Percentiles rank a stretch among this genome's conserved stretches.
Conservation (phyloP, 1,140 invertebrate species). For the Telenomus remus region DNA sequence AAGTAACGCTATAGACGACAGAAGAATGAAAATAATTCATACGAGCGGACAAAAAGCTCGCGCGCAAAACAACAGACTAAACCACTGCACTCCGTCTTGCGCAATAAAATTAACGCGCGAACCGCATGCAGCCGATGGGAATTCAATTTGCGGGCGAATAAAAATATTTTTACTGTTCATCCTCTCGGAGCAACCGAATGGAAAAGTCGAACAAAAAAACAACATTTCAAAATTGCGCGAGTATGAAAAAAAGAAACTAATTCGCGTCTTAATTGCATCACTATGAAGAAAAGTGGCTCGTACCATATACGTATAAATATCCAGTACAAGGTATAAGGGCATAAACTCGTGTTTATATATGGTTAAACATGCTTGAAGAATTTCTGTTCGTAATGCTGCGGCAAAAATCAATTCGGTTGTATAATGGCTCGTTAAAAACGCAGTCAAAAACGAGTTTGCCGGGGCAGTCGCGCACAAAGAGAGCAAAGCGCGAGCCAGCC, state of each 20-base stretch:
- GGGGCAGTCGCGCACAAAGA: conserved; percentile 26
- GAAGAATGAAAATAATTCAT: conserved; percentile 47
- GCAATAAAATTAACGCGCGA: conserved; percentile 34
- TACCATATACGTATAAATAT: conserved; percentile 48
- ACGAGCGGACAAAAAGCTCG: conserved; percentile 19
- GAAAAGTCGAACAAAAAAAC: too few species aligned
- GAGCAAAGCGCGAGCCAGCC: conserved; percentile 19
- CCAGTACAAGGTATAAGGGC: conserved; percentile 40
- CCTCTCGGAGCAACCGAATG: conserved; percentile 22
- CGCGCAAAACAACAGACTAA: conserved; percentile 14
- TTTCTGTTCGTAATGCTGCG: conserved; percentile 35
- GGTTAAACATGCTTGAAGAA: conserved; percentile 51
- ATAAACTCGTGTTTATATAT: conserved; percentile 51
- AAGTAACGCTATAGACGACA: conserved; percentile 33
- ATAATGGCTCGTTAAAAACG: conserved; percentile 48
- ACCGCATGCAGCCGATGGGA: conserved; percentile 13
- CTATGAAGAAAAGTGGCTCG: conserved; percentile 45
- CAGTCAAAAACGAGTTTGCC: conserved; percentile 49
- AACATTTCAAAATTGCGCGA: conserved; percentile 21
- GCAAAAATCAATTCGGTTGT: conserved; percentile 48
- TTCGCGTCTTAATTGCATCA: conserved; percentile 36
- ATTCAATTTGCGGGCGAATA: conserved; percentile 26
- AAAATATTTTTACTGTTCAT: conserved; percentile 17
- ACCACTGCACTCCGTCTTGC: conserved; percentile 10
- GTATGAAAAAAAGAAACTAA: conserved; percentile 31